A percentile compares a stretch with the other conserved stretches of the same genome.
phyloP scores from a whole-genome alignment of 2,113 vertebrate genomes.

The Rhinopomastus cyanomelas region DNA sequence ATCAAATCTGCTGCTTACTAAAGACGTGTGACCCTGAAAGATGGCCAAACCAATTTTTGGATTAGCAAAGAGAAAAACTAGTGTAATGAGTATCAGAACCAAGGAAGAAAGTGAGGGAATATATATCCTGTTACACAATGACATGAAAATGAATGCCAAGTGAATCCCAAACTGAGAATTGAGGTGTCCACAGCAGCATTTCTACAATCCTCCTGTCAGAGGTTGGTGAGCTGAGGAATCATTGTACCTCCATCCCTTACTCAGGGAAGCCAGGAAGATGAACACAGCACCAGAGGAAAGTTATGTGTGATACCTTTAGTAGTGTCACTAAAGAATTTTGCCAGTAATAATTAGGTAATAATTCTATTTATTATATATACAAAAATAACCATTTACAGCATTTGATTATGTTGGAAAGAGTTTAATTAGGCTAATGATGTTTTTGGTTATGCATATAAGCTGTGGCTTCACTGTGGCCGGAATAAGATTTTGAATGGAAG shows the following conservation, averaged over 20 bases:
- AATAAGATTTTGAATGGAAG: neutral
- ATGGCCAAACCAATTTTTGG: neutral
- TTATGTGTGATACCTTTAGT: neutral
- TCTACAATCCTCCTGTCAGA: neutral
- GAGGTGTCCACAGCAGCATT: neutral
- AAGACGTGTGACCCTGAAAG: neutral
- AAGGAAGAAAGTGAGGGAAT: neutral
- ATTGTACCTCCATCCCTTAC: neutral
- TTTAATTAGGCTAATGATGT: neutral
- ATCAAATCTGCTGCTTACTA: neutral
- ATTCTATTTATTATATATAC: too few relatives aligned
- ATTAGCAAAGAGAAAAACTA: neutral
- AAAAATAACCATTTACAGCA: neutral
- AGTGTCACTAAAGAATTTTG: neutral
- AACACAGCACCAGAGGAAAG: neutral
- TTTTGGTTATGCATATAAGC: neutral
- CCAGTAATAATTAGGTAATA: neutral
- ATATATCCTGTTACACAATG: neutral
- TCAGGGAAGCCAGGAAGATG: neutral
- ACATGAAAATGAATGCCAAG: neutral
- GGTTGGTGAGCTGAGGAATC: rapidly evolving
- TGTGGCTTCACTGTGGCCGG: neutral
- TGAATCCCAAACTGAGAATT: neutral
- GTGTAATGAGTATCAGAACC: neutral
- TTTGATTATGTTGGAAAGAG: neutral